Conservation (phyloP, 2,113 vertebrate genomes). For the Puma concolor region DNA sequence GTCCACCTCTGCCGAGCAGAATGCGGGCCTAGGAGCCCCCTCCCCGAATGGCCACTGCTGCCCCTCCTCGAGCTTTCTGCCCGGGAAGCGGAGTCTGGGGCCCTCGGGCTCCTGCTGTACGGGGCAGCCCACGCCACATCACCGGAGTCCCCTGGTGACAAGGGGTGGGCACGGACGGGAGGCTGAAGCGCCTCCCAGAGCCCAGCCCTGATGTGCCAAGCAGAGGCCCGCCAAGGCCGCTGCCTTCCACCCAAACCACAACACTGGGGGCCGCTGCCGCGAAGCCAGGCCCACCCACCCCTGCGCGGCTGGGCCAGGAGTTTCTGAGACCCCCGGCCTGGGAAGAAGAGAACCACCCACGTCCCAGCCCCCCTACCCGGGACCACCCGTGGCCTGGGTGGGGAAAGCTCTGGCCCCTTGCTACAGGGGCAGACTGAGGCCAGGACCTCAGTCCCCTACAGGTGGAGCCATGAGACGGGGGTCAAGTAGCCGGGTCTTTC, state of each 20-base stretch:
- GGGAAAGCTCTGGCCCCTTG: too few species aligned
- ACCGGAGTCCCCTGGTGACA: too few species aligned
- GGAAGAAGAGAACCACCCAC: too few species aligned
- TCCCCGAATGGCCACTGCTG: background rate
- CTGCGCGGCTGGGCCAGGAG: background rate
- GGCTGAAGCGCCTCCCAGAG: background rate
- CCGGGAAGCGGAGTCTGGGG: background rate
- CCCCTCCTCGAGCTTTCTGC: background rate
- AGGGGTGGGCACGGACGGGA: fast-evolving
- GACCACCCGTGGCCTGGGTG: fast-evolving
- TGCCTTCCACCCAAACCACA: fast-evolving
- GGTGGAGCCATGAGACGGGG: background rate
- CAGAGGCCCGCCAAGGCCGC: background rate
- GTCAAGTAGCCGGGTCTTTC: background rate
- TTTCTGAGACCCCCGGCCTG: background rate
- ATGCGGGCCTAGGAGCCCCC: background rate
- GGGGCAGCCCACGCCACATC: background rate
- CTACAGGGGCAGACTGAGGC: background rate
- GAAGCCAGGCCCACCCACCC: background rate
- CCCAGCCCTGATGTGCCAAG: background rate
- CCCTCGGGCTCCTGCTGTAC: background rate
- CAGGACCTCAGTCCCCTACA: background rate
- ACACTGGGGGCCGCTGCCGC: fast-evolving
- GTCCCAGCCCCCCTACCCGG: fast-evolving
- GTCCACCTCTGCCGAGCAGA: background rate